Evolutionary conservation across 2,888 invertebrate genomes (phyloP), one percentile per base, ranked within the genome.

Genomic region (Nasonia oneida): DNA sequence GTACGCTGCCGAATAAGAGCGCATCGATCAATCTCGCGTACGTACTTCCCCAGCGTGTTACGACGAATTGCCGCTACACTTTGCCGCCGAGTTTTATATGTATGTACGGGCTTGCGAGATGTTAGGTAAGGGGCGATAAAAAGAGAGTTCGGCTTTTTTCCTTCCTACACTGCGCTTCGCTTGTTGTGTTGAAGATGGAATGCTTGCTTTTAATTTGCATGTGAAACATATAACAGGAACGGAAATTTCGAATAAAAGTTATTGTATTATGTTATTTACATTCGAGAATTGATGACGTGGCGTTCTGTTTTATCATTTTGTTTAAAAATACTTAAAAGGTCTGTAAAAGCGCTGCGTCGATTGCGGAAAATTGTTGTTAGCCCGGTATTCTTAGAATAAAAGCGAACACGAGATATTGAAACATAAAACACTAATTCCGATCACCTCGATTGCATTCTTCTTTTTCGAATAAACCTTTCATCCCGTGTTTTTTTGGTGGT

Each of bases 21-120:
- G 53, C 71, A 37, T 73, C 81, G 57, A 81, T 81, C 73, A 73
- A 81, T 73, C 50, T 67, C 29, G 0, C 47, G 4, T 39, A 12
- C 39, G 10, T 61, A 61, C 61, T 61, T 61, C 10, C 61, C 8
- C 47, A 8, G 18, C 18, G 53, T 53, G n/a, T n/a, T 23, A 61
- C 61, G 61, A 23, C 61, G n/a, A 61, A 61, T 23, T 61, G 61
- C 61, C 2, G 50, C 50, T 50, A 15, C 50, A 15, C 50, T 50
- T 50, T 3, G 61, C 61, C 61, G 61, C 23, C 61, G 61, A 15
- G 61, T 23, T 23, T 15, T 18, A n/a, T 12, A 14, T 61, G 14
- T 61, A 6, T 23, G 8, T 10, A 23, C 23, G 5, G 3, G 23
- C 23, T 23, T 61, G 61, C 18, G 18, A 53, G 53, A 18, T 3